Evolutionary conservation across 1,140 invertebrate genomes (phyloP).

Genomic region (Leptoteleia sp.): DNA sequence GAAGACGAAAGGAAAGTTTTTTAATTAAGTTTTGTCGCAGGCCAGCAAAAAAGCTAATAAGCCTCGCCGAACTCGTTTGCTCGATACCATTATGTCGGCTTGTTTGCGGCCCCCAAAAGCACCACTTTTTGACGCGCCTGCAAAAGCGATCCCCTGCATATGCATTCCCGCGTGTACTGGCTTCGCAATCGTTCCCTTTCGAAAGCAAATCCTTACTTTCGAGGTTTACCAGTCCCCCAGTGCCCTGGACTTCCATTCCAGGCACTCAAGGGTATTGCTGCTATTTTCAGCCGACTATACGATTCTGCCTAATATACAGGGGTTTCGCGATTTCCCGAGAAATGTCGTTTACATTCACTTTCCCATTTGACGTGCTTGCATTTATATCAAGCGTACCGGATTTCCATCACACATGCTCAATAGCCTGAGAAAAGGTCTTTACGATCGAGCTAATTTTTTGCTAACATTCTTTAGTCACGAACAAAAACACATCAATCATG

Average conservation of each 20-base stretch:
- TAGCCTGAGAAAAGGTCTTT: conserved; percentile 62
- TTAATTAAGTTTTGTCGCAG: neutral
- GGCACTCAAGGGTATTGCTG: conserved; percentile 78
- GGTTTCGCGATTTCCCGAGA: conserved; percentile 66
- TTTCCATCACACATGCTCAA: conserved; percentile 63
- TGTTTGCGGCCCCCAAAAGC: conserved; percentile 4
- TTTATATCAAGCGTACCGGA: conserved; percentile 62
- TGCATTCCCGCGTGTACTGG: conserved; percentile 74
- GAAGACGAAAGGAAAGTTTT: neutral
- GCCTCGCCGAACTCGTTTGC: neutral
- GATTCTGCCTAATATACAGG: conserved; percentile 66
- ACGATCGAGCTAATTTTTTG: conserved; percentile 58
- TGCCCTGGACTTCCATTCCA: conserved; percentile 69
- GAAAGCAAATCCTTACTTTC: conserved; percentile 77
- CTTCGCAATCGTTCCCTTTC: conserved; percentile 70
- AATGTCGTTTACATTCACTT: conserved; percentile 74
- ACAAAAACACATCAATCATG: conserved; percentile 51
- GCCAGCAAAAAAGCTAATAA: neutral
- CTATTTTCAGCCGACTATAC: conserved; percentile 72
- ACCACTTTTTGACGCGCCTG: conserved; percentile 41
- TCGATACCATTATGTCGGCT: neutral
- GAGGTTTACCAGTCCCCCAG: conserved; percentile 57
- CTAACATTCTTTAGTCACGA: conserved; percentile 37
- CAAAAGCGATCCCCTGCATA: conserved; percentile 73
- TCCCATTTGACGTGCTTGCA: conserved; percentile 66